phyloP scores from a whole-genome alignment of 2,797 vertebrate species.

The Coregonus ussuriensis region DNA sequence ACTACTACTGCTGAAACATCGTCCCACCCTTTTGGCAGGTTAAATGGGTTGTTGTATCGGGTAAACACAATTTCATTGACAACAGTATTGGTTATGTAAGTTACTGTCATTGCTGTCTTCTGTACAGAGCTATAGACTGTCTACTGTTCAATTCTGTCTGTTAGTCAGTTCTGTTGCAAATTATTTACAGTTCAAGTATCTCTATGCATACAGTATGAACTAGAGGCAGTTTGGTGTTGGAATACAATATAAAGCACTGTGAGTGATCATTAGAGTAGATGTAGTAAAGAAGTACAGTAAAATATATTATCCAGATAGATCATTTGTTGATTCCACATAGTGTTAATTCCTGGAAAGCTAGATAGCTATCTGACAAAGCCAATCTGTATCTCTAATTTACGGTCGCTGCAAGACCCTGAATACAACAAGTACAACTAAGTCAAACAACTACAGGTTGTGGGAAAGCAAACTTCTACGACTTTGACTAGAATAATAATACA shows the following conservation, averaged over 20 bases:
- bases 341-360: neutral
- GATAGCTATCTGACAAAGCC: neutral
- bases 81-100: neutral
- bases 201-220: neutral
- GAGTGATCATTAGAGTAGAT: neutral
- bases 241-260: neutral
- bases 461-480: constrained; percentile 28
- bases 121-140: neutral
- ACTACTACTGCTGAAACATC: neutral
- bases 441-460: constrained; percentile 22
- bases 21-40: neutral
- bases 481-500: constrained; percentile 51
- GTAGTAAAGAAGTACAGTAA: neutral
- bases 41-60: neutral
- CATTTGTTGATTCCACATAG: neutral
- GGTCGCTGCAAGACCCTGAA: neutral
- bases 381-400: neutral
- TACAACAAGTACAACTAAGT: neutral
- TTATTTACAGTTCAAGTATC: neutral
- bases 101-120: neutral
- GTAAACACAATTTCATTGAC: neutral
- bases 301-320: neutral
- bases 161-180: no score
- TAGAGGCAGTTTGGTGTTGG: neutral
- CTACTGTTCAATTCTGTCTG: no score